Evolutionary conservation across 1,140 invertebrate species (phyloP).

Genomic region (Pristionchus pacificus): DNA sequence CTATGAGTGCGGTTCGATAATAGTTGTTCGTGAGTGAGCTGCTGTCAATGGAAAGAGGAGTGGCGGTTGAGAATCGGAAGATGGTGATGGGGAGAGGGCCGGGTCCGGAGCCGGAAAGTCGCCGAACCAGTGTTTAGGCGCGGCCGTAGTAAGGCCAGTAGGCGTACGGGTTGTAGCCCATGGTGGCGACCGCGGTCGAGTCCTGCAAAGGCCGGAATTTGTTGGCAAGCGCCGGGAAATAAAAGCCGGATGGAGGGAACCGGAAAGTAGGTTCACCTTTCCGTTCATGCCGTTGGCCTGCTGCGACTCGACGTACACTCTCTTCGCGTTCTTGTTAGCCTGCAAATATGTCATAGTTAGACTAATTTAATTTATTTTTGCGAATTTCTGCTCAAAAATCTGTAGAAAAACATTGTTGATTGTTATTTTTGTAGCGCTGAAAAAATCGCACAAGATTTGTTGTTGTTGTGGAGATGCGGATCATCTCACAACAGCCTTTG

Average conservation of each 20-base stretch:
- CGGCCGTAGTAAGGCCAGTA: slow-evolving; percentile 41
- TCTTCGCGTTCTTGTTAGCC: slow-evolving; percentile 39
- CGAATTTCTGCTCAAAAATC: too few relatives aligned
- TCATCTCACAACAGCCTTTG: neutral
- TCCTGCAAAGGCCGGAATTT: slow-evolving; percentile 21
- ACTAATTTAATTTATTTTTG: neutral
- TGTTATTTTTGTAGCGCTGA: neutral
- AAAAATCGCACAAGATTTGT: neutral
- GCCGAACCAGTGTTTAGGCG: slow-evolving; percentile 12
- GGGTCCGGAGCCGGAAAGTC: neutral
- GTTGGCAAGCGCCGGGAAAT: neutral
- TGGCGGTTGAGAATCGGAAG: neutral
- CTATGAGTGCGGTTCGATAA: neutral
- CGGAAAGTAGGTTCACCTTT: too few relatives aligned
- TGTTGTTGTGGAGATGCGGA: neutral
- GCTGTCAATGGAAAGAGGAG: neutral
- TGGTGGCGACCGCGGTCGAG: slow-evolving; percentile 30
- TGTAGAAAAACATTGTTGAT: too few relatives aligned
- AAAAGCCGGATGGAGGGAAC: too few relatives aligned
- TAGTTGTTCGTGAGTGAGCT: neutral
- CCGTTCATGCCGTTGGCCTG: slow-evolving; percentile 3
- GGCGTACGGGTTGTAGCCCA: slow-evolving; percentile 38
- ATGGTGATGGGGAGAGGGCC: neutral
- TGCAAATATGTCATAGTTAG: slow-evolving; percentile 19
- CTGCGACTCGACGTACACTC: slow-evolving; percentile 33